Evolutionary conservation across 2,888 invertebrate genomes (phyloP).

Genomic region (Dasysyrphus albostriatus): DNA sequence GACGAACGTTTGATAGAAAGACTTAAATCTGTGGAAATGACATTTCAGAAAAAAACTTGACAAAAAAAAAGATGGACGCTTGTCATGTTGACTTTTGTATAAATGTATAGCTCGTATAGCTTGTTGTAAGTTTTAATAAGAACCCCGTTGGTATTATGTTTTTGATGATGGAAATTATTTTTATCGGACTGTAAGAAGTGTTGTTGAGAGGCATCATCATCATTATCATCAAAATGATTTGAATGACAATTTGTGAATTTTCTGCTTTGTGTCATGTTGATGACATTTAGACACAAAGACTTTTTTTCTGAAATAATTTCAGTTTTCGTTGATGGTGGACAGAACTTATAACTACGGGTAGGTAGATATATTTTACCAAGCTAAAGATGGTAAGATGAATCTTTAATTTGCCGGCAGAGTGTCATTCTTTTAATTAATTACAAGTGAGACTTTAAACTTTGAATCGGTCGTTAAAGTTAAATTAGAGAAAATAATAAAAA

Average conservation of each 20-base stretch:
- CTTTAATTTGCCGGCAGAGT: constrained; percentile 1
- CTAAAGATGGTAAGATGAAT: background rate
- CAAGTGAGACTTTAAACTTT: constrained; percentile 26
- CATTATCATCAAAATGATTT: constrained; percentile 38
- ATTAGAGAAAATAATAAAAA: constrained; percentile 1
- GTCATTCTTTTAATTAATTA: constrained; percentile 8
- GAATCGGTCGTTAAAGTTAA: constrained; percentile 28
- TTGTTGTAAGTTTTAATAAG: constrained; percentile 33
- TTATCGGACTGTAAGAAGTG: constrained; percentile 48
- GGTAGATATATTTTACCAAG: too few relatives aligned
- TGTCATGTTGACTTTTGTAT: constrained; percentile 10
- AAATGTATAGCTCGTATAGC: background rate
- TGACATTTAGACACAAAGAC: constrained; percentile 55
- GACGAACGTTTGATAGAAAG: constrained; percentile 66
- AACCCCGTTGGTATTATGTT: constrained; percentile 21
- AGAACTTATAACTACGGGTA: too few relatives aligned
- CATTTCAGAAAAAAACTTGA: constrained; percentile 48
- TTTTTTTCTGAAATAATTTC: background rate
- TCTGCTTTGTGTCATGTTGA: constrained; percentile 27
- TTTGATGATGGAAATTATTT: constrained; percentile 48
- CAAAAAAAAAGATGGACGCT: constrained; percentile 25
- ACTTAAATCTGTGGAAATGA: constrained; percentile 54
- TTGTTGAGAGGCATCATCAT: constrained; percentile 42
- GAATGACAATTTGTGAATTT: constrained; percentile 51
- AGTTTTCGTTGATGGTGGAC: too few relatives aligned